These are phyloP conservation scores for Apaloderma vittatum DNA, from an alignment of 2,113 vertebrate species.

Conservation along the genomic window DNA sequence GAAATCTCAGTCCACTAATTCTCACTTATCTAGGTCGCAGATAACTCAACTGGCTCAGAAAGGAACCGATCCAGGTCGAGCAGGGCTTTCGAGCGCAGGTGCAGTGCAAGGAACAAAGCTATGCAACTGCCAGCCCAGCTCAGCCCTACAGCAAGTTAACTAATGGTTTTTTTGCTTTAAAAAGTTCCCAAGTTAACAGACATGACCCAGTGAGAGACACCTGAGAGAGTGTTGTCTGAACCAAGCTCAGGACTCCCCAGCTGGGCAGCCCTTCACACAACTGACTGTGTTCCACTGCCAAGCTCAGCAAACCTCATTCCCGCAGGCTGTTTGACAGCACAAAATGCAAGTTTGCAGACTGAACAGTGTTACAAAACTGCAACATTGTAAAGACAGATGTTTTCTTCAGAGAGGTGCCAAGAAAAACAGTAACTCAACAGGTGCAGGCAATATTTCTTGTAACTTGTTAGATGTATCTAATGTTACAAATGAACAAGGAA, in stretches of 20 bases:
- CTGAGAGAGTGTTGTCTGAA: neutral
- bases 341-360: neutral
- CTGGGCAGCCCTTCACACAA: neutral
- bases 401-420: neutral
- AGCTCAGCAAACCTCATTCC: neutral
- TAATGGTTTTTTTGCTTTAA: neutral
- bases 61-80: neutral
- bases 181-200: neutral
- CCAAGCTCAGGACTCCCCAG: neutral
- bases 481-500: neutral
- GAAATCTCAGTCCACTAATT: neutral
- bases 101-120: neutral
- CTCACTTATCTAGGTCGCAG: neutral
- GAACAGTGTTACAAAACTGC: neutral
- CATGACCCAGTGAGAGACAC: neutral
- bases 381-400: neutral
- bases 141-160: neutral
- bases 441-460: neutral
- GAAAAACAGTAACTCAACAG: neutral
- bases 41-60: neutral
- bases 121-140: neutral
- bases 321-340: neutral
- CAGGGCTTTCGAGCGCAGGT: neutral
- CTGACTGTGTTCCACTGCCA: neutral
- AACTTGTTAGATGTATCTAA: neutral